phyloP scores from a whole-genome alignment of 2,797 vertebrate species.

The Sebastes baramenuke region DNA sequence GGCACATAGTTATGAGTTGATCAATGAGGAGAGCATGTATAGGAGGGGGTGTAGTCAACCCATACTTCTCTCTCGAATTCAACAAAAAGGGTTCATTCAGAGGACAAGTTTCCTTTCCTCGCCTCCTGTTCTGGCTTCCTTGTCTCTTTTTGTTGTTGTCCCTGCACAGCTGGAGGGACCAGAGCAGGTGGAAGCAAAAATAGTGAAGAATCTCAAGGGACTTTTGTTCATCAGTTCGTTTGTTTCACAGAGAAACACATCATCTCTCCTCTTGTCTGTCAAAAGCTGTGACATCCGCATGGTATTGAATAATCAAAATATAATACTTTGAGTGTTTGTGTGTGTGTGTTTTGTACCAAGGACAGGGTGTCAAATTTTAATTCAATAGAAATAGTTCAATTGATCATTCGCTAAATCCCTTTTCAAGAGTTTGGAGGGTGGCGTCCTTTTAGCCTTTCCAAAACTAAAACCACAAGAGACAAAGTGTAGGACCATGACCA shows the following conservation, averaged over 20 bases:
- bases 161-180: not conserved
- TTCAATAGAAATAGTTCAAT: not conserved
- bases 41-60: conserved; percentile 3
- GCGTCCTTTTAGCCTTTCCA: not conserved
- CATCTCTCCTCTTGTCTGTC: not conserved
- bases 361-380: not conserved
- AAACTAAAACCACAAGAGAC: not conserved
- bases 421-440: not conserved
- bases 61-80: not conserved
- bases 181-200: conserved; percentile 24
- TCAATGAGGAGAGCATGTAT: conserved; percentile 30
- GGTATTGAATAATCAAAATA: conserved; percentile 5
- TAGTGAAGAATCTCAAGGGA: not conserved
- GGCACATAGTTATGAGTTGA: conserved; percentile 70
- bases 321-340: not conserved
- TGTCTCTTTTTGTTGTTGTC: not conserved
- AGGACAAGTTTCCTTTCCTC: conserved; percentile 1
- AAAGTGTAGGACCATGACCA: not conserved
- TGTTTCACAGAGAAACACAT: conserved; percentile 20
- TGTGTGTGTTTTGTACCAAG: not conserved
- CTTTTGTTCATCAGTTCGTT: not conserved
- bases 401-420: not conserved
- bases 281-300: conserved; percentile 5
- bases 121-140: not conserved
- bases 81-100: conserved; percentile 29